Percentiles rank a stretch among this genome's conserved stretches.
phyloP scores from a whole-genome alignment of 2,113 vertebrate genomes.

The Dolichallabes microphthalmus region DNA sequence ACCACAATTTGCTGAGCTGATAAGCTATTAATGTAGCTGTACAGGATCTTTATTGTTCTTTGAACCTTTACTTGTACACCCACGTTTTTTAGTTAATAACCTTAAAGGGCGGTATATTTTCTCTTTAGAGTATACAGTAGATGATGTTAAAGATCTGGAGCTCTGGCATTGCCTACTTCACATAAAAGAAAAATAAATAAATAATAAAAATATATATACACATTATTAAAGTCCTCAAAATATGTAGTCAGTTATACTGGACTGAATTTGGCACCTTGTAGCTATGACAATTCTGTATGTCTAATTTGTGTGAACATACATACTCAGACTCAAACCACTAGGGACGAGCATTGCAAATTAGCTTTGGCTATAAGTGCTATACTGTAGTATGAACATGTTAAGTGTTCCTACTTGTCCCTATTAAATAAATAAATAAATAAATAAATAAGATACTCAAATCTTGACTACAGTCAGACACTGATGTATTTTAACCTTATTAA shows the following conservation, averaged over 20 bases:
- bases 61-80: conserved; percentile 10
- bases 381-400: no score
- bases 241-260: no score
- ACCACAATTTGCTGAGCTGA: conserved; percentile 35
- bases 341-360: no score
- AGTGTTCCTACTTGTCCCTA: no score
- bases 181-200: no score
- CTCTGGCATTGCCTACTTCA: no score
- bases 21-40: conserved; percentile 22
- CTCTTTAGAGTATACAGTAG: neutral
- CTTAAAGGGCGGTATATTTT: neutral
- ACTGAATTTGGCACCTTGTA: neutral
- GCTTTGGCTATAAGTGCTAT: no score
- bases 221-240: no score
- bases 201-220: no score
- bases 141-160: neutral
- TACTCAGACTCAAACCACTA: no score
- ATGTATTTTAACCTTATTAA: neutral
- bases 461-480: neutral
- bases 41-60: conserved; percentile 30
- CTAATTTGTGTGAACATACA: neutral
- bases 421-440: no score
- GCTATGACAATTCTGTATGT: neutral
- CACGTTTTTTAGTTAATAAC: neutral
- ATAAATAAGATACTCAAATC: neutral